Base-by-base conservation (phyloP, 2,113 vertebrate genomes). In the Turnix velox region DNA sequence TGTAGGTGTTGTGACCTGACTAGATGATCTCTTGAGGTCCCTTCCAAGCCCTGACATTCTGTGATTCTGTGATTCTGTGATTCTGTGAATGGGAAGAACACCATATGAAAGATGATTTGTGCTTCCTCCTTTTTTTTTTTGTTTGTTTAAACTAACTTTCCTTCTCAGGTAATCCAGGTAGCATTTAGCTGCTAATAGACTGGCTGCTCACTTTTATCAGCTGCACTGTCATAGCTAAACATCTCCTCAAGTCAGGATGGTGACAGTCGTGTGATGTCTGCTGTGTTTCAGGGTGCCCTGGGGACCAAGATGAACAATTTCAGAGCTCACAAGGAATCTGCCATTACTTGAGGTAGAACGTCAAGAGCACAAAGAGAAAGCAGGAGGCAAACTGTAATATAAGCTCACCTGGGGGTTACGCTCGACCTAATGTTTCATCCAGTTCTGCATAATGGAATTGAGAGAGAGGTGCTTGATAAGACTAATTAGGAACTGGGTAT, bases 401-500 rank as follows among this genome's bases (percentile, higher is more conserved):
- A 66, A 46, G 30, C 74, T 91, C 82, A 63, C 85, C 78, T 72
- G 78, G 66, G 89, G 84, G 69, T 75, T 93, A 33, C 77, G 52
- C 80, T 93, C 87, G 87, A 87, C 91, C 81, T 59, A 63, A 77
- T 0, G 0, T 82, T 94, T 95, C 74, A 71, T 84, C 81, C 66
- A 45, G 93, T 58, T 81, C 76, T 71, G 76, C 55, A 31, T 75
- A 93, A 87, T 81, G 77, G 86, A 93, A 52, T 33, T 4, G 4
- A 92, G 80, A 66, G 80, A 71, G 81, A 72, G 66, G 42, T 92
- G 73, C 69, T 92, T 78, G 89, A 91, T 94, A 88, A 48, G n/a
- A 16, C 52, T 94, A 92, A 93, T 96, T 94, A 94, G 84, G 80
- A 78, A 45, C 52, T 40, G 57, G 49, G 68, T 91, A 91, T 96